Conservation (phyloP, 2,797 vertebrate genomes). For the Argyrosomus regius region DNA sequence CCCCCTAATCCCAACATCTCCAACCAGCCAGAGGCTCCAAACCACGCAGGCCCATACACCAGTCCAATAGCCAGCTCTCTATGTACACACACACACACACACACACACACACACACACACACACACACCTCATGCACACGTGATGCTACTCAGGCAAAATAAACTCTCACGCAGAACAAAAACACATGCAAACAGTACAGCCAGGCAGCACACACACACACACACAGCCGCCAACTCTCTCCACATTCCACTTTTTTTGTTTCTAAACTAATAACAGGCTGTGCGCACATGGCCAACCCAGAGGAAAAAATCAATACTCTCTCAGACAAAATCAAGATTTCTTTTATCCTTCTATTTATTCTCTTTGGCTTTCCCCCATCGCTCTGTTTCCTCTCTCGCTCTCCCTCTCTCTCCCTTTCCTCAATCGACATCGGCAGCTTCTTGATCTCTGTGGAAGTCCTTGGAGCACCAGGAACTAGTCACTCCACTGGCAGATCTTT, state of each 20-base stretch:
- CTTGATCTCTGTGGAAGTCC: constrained; percentile 76
- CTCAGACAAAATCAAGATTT: constrained; percentile 89
- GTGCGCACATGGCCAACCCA: constrained; percentile 82
- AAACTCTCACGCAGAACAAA: constrained; percentile 57
- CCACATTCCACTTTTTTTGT: constrained; percentile 71
- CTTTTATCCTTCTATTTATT: constrained; percentile 83
- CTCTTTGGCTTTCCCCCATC: constrained; percentile 62
- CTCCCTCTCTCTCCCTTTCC: constrained; percentile 39
- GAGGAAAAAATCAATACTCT: constrained; percentile 88
- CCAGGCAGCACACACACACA: constrained; percentile 33
- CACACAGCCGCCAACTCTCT: constrained; percentile 40
- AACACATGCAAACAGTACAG: constrained; percentile 57
- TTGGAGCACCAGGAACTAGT: constrained; percentile 65
- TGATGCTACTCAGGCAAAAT: constrained; percentile 50
- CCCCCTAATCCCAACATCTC: constrained; percentile 86
- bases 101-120: constrained; percentile 34
- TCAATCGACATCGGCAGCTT: constrained; percentile 67
- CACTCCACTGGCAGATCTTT: constrained; percentile 64
- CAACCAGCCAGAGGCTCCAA: constrained; percentile 75
- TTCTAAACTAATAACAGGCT: constrained; percentile 88
- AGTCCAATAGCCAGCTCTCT: constrained; percentile 60
- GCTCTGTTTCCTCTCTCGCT: constrained; percentile 52
- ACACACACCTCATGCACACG: constrained; percentile 37
- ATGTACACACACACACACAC: constrained; percentile 36
- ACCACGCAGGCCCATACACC: constrained; percentile 57